Percentiles rank a stretch among this genome's conserved stretches.
These are phyloP conservation scores for Catocala nupta DNA, from an alignment of 2,888 invertebrate genomes.

Conservation along the genomic window DNA sequence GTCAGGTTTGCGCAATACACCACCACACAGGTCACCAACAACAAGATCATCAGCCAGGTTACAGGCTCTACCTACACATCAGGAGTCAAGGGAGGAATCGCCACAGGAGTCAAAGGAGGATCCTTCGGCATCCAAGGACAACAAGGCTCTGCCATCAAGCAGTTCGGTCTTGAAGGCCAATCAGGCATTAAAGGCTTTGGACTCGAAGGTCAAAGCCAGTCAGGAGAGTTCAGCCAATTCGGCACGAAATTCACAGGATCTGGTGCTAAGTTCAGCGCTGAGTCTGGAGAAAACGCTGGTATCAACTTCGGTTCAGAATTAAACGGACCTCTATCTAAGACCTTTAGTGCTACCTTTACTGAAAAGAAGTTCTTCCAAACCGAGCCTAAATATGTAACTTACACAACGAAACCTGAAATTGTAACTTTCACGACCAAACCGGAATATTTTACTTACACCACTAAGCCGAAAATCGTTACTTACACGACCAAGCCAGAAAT, in stretches of 20 bases:
- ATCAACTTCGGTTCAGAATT: conserved; percentile 60
- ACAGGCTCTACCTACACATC: conserved; percentile 45
- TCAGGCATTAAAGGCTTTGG: conserved; percentile 41
- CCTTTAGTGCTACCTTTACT: conserved; percentile 70
- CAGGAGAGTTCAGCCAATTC: conserved; percentile 56
- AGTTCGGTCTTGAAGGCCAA: conserved; percentile 15
- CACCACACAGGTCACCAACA: conserved; percentile 61
- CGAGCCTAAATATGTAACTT: conserved; percentile 68
- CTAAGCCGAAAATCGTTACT: conserved; percentile 59
- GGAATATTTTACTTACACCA: conserved; percentile 58
- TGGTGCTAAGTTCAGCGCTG: conserved; percentile 54
- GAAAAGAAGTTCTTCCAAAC: conserved; percentile 77
- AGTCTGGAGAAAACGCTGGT: conserved; percentile 41
- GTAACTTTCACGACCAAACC: conserved; percentile 69
- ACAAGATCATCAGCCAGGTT: conserved; percentile 57
- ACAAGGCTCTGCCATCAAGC: conserved; percentile 9
- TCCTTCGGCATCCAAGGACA: conserved; percentile 22
- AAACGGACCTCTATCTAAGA: conserved; percentile 72
- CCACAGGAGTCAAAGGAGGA: conserved; percentile 21
- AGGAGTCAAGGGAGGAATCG: conserved; percentile 47
- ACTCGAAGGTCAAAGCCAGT: conserved; percentile 33
- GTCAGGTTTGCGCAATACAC: conserved; percentile 70
- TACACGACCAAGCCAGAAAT: conserved; percentile 61
- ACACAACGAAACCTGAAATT: conserved; percentile 66
- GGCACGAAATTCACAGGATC: conserved; percentile 34